These are phyloP conservation scores for Psettodes erumei DNA, from an alignment of 2,113 vertebrate genomes.

Conservation along the genomic window DNA sequence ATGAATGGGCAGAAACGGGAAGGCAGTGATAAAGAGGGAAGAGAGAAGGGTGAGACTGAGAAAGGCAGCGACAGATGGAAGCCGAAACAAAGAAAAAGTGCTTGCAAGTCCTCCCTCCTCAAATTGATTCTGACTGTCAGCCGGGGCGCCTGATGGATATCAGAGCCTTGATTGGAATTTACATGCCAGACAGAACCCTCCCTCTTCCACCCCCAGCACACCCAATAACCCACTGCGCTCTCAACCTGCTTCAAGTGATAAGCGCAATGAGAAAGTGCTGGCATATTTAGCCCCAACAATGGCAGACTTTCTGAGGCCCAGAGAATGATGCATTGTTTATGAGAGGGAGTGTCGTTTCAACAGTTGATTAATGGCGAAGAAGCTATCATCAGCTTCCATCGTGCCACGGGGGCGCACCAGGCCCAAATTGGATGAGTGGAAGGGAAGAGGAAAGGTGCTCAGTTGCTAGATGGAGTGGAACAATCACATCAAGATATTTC, in stretches of 20 bases:
- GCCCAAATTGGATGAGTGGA: conserved; percentile 60
- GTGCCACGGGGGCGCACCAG: conserved; percentile 20
- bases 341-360: conserved; percentile 62
- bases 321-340: conserved; percentile 67
- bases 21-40: conserved; percentile 48
- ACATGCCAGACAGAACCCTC: conserved; percentile 68
- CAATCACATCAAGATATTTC: conserved; percentile 56
- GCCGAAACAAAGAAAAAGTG: conserved; percentile 63
- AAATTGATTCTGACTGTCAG: conserved; percentile 75
- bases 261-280: conserved; percentile 55
- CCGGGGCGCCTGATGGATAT: conserved; percentile 70
- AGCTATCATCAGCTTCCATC: conserved; percentile 61
- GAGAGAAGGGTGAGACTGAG: conserved; percentile 32
- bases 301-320: conserved; percentile 43
- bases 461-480: conserved; percentile 48
- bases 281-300: conserved; percentile 62
- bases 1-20: conserved; percentile 53
- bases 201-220: conserved; percentile 34
- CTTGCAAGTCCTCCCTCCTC: conserved; percentile 44
- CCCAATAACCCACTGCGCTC: conserved; percentile 60
- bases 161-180: conserved; percentile 74
- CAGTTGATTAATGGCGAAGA: conserved; percentile 62
- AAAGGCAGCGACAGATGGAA: conserved; percentile 53
- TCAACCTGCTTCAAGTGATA: conserved; percentile 72
- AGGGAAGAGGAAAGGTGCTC: conserved; percentile 43